Evolutionary conservation across 1,140 invertebrate species (phyloP).

Genomic region (Thaumatotibia leucotreta): DNA sequence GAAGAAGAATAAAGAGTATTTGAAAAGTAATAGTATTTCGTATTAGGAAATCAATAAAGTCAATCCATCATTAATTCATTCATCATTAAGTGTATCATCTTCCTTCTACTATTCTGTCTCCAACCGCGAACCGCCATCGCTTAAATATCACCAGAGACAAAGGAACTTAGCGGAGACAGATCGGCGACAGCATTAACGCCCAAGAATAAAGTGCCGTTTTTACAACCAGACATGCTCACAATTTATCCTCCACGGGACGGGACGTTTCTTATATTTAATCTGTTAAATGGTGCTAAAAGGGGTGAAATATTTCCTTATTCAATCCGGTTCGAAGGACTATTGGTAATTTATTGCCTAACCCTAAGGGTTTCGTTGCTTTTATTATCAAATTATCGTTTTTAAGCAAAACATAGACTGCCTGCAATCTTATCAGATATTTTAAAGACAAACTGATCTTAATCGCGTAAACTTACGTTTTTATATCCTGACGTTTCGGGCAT

Average conservation of each 20-base stretch:
- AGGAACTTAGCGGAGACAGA: conserved; percentile 10
- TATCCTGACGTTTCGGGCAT: too few species aligned
- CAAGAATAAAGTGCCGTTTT: conserved; percentile 9
- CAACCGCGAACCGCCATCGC: neutral
- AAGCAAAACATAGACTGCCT: too few species aligned
- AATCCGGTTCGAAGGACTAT: neutral
- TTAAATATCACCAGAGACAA: conserved; percentile 5
- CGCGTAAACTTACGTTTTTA: too few species aligned
- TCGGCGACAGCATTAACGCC: conserved; percentile 8
- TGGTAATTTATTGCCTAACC: neutral
- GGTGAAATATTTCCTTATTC: neutral
- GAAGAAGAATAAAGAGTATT: too few species aligned
- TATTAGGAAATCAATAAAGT: too few species aligned
- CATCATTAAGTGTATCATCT: neutral
- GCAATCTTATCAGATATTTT: too few species aligned
- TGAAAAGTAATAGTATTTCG: too few species aligned
- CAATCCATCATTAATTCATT: too few species aligned
- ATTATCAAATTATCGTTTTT: too few species aligned
- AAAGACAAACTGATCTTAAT: too few species aligned
- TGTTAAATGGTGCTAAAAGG: neutral
- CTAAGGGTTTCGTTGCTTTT: neutral
- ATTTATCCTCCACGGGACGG: neutral
- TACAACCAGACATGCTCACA: conserved; percentile 3
- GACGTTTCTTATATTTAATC: conserved; percentile 4
- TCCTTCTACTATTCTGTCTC: neutral